phyloP scores from a whole-genome alignment of 2,888 invertebrate species.

The Antheraea yamamai region DNA sequence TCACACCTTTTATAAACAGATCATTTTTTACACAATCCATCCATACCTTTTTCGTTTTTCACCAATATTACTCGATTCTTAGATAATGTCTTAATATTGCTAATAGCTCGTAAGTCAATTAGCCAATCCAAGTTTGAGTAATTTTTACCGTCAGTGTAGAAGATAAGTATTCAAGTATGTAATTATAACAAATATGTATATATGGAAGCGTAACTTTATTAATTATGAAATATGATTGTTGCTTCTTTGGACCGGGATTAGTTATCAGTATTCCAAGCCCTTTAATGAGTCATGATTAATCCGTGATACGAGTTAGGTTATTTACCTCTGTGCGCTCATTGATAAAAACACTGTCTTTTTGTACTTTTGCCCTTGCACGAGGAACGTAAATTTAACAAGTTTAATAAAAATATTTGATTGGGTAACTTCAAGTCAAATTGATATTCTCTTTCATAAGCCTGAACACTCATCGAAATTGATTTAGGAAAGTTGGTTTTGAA shows the following conservation, averaged over 20 bases:
- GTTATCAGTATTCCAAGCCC: not conserved
- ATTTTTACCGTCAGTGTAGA: no score
- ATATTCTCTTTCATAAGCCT: not conserved
- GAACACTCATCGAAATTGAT: not conserved
- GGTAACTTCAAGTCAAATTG: not conserved
- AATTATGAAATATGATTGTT: not conserved
- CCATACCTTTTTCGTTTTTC: no score
- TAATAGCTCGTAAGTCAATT: no score
- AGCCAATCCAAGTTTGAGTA: no score
- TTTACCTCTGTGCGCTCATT: conserved; percentile 29
- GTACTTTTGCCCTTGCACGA: not conserved
- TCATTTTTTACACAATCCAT: no score
- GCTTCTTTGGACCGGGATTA: conserved; percentile 16
- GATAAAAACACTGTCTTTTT: not conserved
- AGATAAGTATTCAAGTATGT: no score
- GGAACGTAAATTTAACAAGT: not conserved
- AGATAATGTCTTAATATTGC: no score
- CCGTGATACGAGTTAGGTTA: conserved; percentile 44
- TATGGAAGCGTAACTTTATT: not conserved
- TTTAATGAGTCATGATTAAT: not conserved
- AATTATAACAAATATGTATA: no score
- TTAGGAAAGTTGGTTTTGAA: not conserved
- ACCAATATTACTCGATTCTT: no score
- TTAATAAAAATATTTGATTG: not conserved
- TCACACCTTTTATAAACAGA: no score